Conservation (phyloP, 2,888 invertebrate genomes). For the Mesochorus sp. region DNA sequence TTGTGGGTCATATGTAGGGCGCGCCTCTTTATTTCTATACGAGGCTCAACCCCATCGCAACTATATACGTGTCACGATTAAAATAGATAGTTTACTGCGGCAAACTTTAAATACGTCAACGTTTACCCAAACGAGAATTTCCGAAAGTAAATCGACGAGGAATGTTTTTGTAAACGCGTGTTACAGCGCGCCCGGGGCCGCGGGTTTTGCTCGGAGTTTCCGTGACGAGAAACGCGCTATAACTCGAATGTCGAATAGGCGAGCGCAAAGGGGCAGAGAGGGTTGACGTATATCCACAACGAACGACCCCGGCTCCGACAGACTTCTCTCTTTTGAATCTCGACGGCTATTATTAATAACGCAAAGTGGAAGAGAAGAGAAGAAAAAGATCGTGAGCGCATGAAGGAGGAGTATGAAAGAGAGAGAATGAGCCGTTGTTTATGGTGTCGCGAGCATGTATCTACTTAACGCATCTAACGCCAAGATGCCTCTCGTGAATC, state of each 20-base stretch:
- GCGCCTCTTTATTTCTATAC: conserved; percentile 32
- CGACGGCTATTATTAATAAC: conserved; percentile 75
- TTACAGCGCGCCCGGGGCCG: conserved; percentile 70
- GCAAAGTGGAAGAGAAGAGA: conserved; percentile 61
- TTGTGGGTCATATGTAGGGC: conserved; percentile 21
- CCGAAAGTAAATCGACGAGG: conserved; percentile 80
- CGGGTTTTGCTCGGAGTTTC: no score
- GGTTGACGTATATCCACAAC: conserved; percentile 20
- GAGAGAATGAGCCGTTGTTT: conserved; percentile 70
- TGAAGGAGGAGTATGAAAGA: not conserved
- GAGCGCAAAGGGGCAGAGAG: conserved; percentile 11
- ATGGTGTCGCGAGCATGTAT: conserved; percentile 70
- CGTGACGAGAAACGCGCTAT: conserved; percentile 72
- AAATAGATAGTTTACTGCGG: conserved; percentile 81
- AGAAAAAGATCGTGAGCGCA: conserved; percentile 19
- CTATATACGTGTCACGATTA: conserved; percentile 52
- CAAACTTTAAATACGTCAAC: conserved; percentile 80
- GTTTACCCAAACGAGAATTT: conserved; percentile 78
- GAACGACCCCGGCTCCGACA: conserved; percentile 30
- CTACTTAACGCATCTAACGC: conserved; percentile 58
- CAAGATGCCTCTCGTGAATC: conserved; percentile 52
- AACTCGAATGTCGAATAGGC: conserved; percentile 74
- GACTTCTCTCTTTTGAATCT: conserved; percentile 43
- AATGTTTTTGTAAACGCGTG: conserved; percentile 78
- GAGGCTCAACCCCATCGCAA: conserved; percentile 6